Base-by-base conservation (phyloP, 2,113 vertebrate species). In the Agapornis roseicollis region DNA sequence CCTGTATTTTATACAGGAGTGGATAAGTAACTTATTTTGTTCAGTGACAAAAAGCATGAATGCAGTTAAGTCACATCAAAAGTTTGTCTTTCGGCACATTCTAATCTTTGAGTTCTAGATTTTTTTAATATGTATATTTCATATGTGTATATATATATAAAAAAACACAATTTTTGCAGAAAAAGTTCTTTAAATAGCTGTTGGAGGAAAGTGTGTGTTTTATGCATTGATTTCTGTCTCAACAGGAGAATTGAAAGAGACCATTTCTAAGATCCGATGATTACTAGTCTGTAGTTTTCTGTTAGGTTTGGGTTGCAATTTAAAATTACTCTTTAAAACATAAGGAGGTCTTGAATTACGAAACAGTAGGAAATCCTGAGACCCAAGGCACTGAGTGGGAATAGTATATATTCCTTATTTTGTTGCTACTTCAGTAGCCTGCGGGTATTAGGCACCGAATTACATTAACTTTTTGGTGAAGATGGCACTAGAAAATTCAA, bases 201-300 rank as follows among this genome's bases (percentile, higher is more conserved):
- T 50, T 80, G 63, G 55, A 84, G 46, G 39, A 82, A 90, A 80
- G 71, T 86, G 44, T 28, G 42, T 31, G 25, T 37, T 96, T 95
- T 66, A 60, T 77, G 66, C 66, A 28, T 77, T 85, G 87, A 37
- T 92, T 94, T 92, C 46, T 69, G 0, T 93, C 41, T 93, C 37
- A 9, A 70, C 3, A 4, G 58, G 80, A 65, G 85, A 65, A 25
- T 5, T 66, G 73, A 31, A 42, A 88, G 85, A 63, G 58, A 53
- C 28, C 18, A 5, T 68, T 96, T 94, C 76, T 70, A 60, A 93
- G 60, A 94, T 88, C 65, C 0, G 0, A 7, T 86, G 72, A 94
- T 95, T 92, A 65, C 74, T 83, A 66, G 42, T 83, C 80, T 94
- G 56, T 37, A 77, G 55, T 92, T 95, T 92, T 85, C 70, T 90